Conservation (phyloP, 2,888 invertebrate species). For the Chrysina gloriosa region DNA sequence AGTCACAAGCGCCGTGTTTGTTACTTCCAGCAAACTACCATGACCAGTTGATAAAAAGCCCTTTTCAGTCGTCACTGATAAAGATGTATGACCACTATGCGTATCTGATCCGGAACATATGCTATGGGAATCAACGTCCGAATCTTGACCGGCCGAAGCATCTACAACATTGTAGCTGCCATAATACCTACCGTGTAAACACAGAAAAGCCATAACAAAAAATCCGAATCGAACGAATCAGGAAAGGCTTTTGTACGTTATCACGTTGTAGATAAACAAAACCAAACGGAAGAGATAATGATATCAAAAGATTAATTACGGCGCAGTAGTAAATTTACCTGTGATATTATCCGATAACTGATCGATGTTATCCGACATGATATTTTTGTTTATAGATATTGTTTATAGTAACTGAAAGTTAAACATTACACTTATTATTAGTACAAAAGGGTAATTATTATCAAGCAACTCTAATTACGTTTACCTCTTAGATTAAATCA, state of each 20-base stretch:
- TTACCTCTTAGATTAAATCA: constrained; percentile 23
- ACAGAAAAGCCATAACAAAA: constrained; percentile 1
- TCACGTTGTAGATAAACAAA: constrained; percentile 24
- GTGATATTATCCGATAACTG: constrained; percentile 37
- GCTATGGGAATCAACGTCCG: constrained; percentile 63
- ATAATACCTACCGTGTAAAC: background rate
- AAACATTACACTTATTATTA: background rate
- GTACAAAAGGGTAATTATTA: background rate
- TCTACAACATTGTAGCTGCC: constrained; percentile 24
- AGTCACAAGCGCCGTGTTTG: constrained; percentile 48
- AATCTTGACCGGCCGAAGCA: constrained; percentile 55
- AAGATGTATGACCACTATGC: constrained; percentile 63
- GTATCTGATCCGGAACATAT: constrained; percentile 61
- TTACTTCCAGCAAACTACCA: constrained; percentile 57
- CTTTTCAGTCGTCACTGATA: constrained; percentile 61
- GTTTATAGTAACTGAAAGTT: constrained; percentile 2
- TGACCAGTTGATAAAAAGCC: constrained; percentile 43
- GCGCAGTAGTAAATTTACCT: constrained; percentile 32
- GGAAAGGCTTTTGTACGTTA: constrained; percentile 8
- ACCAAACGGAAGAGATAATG: constrained; percentile 30
- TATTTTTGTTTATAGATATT: constrained; percentile 29
- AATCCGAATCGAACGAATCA: background rate
- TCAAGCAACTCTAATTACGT: background rate
- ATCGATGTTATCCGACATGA: constrained; percentile 39
- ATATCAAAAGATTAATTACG: constrained; percentile 25